Conservation (phyloP, 2,113 vertebrate species). For the Scartelaos histophorus region DNA sequence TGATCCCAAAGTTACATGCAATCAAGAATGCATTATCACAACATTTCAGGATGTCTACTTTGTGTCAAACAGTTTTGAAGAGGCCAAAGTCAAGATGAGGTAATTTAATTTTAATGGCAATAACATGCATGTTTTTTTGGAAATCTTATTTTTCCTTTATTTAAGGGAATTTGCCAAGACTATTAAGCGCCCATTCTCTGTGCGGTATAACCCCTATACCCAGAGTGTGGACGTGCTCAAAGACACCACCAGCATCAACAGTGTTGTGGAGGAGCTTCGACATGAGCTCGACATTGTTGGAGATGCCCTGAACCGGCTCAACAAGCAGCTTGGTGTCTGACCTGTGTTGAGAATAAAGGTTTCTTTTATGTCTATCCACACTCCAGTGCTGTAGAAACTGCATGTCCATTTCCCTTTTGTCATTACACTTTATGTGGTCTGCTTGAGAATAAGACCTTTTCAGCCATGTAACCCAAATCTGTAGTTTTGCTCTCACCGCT, state of each 20-base stretch:
- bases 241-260: slow-evolving; percentile 88
- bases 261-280: slow-evolving; percentile 86
- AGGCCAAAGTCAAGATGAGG: slow-evolving; percentile 97
- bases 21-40: slow-evolving; percentile 94
- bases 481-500: slow-evolving; percentile 22
- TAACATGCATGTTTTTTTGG: background rate
- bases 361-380: background rate
- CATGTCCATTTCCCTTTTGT: slow-evolving; percentile 45
- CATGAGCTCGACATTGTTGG: slow-evolving; percentile 91
- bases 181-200: slow-evolving; percentile 93
- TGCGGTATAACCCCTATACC: slow-evolving; percentile 95
- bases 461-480: slow-evolving; percentile 38
- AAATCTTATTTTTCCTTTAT: background rate
- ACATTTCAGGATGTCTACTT: slow-evolving; percentile 96
- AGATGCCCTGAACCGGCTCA: slow-evolving; percentile 88
- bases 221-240: slow-evolving; percentile 91
- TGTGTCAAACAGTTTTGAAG: slow-evolving; percentile 95
- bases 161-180: slow-evolving; percentile 96
- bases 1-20: slow-evolving; percentile 89
- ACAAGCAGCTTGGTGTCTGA: slow-evolving; percentile 85
- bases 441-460: slow-evolving; percentile 40
- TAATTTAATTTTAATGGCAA: slow-evolving; percentile 43
- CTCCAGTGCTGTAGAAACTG: slow-evolving; percentile 33
- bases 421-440: slow-evolving; percentile 53
- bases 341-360: background rate